These are phyloP conservation scores for Palaemon carinicauda DNA, from an alignment of 1,140 invertebrate genomes.

Conservation along the genomic window DNA sequence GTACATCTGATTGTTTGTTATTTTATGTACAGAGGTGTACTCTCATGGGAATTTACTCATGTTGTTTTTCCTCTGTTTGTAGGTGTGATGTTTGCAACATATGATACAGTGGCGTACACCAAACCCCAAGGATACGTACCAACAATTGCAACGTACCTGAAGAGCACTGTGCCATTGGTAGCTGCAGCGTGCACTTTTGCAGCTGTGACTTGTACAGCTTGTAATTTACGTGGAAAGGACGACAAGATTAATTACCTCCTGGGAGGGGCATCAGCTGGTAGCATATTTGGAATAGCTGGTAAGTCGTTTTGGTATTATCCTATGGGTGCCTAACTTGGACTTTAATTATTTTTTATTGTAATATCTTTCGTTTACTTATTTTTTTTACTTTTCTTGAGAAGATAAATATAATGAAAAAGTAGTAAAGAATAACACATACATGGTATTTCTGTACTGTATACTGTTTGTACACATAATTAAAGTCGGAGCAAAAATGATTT, in stretches of 20 bases:
- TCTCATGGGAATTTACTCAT: too few species aligned
- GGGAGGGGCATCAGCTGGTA: conserved; percentile 33
- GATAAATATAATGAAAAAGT: too few species aligned
- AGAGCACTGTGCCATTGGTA: conserved; percentile 7
- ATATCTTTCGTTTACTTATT: too few species aligned
- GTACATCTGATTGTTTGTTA: too few species aligned
- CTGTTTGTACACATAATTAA: too few species aligned
- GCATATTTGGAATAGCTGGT: conserved; percentile 34
- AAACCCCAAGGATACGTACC: conserved; percentile 38
- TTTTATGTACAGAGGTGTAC: too few species aligned
- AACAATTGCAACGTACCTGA: neutral
- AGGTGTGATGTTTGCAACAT: conserved; percentile 17
- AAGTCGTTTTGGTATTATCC: conserved; percentile 1
- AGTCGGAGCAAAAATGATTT: too few species aligned
- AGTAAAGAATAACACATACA: too few species aligned
- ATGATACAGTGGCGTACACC: conserved; percentile 23
- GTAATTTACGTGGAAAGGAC: conserved; percentile 39
- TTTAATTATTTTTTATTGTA: too few species aligned
- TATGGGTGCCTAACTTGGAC: neutral
- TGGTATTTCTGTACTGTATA: too few species aligned
- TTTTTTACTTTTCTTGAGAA: too few species aligned
- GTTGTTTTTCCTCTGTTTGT: neutral
- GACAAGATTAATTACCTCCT: conserved; percentile 37
- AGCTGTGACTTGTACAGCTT: conserved; percentile 29
- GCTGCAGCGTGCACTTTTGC: conserved; percentile 36